phyloP scores from a whole-genome alignment of 2,797 vertebrate species.

The Knipowitschia caucasica region DNA sequence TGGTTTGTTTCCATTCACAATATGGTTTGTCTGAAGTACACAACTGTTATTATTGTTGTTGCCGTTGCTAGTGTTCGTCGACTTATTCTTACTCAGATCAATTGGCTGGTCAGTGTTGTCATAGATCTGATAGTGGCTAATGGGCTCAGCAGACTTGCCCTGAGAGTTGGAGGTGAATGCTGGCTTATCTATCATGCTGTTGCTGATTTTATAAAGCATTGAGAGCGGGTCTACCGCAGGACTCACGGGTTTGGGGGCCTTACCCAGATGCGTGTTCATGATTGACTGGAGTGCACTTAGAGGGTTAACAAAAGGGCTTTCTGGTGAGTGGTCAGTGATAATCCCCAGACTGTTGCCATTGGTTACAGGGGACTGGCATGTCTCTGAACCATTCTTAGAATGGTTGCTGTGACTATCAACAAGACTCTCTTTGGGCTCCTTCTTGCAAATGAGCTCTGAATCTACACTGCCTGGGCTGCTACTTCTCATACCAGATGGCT shows the following conservation, averaged over 20 bases:
- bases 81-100: conserved; percentile 95
- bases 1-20: conserved; percentile 74
- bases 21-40: conserved; percentile 56
- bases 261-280: conserved; percentile 99
- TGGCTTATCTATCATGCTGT: conserved; percentile 97
- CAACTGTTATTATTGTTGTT: conserved; percentile 58
- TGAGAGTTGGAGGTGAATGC: conserved; percentile 83
- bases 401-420: conserved; percentile 76
- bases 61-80: conserved; percentile 59
- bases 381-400: conserved; percentile 84
- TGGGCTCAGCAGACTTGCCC: conserved; percentile 85
- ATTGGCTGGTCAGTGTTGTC: conserved; percentile 96
- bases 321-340: conserved; percentile 95
- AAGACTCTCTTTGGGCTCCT: conserved; percentile 83
- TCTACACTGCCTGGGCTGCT: conserved; percentile 77
- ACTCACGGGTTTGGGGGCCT: conserved; percentile 89
- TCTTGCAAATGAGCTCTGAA: conserved; percentile 80
- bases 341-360: conserved; percentile 93
- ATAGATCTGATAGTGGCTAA: conserved; percentile 88
- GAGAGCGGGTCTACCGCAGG: conserved; percentile 89
- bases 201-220: conserved; percentile 99
- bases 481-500: conserved; percentile 74
- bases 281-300: conserved; percentile 98
- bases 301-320: conserved; percentile 95
- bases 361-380: conserved; percentile 84